phyloP scores from a whole-genome alignment of 2,113 vertebrate genomes.

The Arothron firmamentum region DNA sequence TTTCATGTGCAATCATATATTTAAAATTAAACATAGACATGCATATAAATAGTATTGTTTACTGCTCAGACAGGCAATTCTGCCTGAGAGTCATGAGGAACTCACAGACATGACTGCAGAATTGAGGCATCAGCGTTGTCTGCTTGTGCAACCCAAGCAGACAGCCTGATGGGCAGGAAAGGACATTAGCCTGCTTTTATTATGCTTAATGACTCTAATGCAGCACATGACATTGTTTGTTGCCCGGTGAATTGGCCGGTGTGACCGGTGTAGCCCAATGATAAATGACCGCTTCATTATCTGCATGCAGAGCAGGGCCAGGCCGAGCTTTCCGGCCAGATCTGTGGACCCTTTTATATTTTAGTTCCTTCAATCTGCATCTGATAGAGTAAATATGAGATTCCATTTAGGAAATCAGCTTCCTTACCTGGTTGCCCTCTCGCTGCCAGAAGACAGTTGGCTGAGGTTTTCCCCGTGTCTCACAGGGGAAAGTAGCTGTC shows the following conservation, averaged over 20 bases:
- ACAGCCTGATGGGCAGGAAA: conserved; percentile 79
- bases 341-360: conserved; percentile 9
- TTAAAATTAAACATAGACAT: no score
- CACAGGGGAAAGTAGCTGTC: conserved; percentile 92
- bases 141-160: conserved; percentile 79
- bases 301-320: conserved; percentile 79
- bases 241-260: conserved; percentile 76
- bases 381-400: not conserved
- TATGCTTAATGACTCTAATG: conserved; percentile 92
- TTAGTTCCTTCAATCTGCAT: conserved; percentile 13
- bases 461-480: conserved; percentile 96
- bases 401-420: not conserved
- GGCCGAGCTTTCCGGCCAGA: conserved; percentile 62
- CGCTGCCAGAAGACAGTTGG: conserved; percentile 98
- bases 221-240: conserved; percentile 81
- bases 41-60: no score
- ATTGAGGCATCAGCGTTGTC: conserved; percentile 64
- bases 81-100: conserved; percentile 46
- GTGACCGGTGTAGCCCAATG: conserved; percentile 80
- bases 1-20: no score
- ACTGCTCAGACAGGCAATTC: conserved; percentile 35
- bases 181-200: conserved; percentile 93
- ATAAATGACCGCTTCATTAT: conserved; percentile 92
- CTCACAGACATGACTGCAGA: conserved; percentile 53
- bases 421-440: conserved; percentile 92